Percentiles rank a stretch among this genome's conserved stretches.
Conservation (phyloP, 2,888 invertebrate species). For the Perdita meconis region DNA sequence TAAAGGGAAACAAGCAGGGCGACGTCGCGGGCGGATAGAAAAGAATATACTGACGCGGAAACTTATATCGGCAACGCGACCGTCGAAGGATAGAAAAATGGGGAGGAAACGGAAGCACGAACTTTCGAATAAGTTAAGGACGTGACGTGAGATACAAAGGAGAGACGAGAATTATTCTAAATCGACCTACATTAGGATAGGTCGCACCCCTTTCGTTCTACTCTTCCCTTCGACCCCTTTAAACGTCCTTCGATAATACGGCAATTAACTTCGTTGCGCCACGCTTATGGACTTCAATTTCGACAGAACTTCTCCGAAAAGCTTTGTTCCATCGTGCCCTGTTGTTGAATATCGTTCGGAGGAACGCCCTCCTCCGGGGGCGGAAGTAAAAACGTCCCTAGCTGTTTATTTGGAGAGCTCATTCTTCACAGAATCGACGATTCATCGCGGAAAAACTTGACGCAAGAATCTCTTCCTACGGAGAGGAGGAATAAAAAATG, state of each 20-base stretch:
- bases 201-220: constrained; percentile 4
- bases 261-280: background rate
- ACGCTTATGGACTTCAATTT: background rate
- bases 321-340: background rate
- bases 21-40: constrained; percentile 29
- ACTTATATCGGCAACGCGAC: constrained; percentile 12
- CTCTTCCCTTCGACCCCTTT: background rate
- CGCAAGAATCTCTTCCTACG: background rate
- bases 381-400: background rate
- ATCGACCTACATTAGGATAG: constrained; percentile 30
- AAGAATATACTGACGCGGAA: constrained; percentile 34
- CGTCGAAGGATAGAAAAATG: constrained; percentile 24
- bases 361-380: constrained; percentile 8
- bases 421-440: constrained; percentile 17
- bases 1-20: constrained; percentile 42
- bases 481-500: constrained; percentile 6
- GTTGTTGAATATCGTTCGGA: constrained; percentile 14
- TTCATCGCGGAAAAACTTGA: constrained; percentile 18
- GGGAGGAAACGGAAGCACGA: constrained; percentile 34
- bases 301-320: no score
- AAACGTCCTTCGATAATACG: background rate
- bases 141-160: constrained; percentile 11
- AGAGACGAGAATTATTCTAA: constrained; percentile 21
- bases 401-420: constrained; percentile 6
- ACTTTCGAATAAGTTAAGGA: constrained; percentile 42